These are phyloP conservation scores for Hydrolagus affinis DNA, from an alignment of 2,113 vertebrate species.

Conservation along the genomic window DNA sequence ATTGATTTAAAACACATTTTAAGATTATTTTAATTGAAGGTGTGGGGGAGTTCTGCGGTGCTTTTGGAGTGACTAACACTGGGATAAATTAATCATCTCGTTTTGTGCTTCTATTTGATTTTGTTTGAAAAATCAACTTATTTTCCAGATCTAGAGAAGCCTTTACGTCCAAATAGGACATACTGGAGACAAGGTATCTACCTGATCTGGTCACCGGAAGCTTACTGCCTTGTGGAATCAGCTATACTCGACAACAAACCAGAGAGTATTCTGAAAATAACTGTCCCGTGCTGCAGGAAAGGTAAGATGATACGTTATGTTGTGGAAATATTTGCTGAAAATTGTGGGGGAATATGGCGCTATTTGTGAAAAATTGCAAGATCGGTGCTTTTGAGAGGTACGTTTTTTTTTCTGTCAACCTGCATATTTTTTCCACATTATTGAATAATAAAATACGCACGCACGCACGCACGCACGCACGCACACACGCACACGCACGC, in stretches of 20 bases:
- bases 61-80: not conserved
- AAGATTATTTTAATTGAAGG: no score
- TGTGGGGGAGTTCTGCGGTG: no score
- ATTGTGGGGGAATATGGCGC: not conserved
- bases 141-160: slow-evolving; percentile 51
- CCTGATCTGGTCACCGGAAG: slow-evolving; percentile 85
- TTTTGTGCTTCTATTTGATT: not conserved
- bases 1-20: no score
- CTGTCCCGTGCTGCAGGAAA: slow-evolving; percentile 84
- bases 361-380: not conserved
- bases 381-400: not conserved
- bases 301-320: slow-evolving; percentile 52
- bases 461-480: no score
- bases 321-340: not conserved
- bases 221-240: slow-evolving; percentile 85
- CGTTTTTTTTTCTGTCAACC: not conserved
- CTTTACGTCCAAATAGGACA: slow-evolving; percentile 71
- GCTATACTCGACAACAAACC: slow-evolving; percentile 56
- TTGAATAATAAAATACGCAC: not conserved
- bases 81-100: not conserved
- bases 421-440: not conserved
- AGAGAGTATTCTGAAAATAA: slow-evolving; percentile 82
- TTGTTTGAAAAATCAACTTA: not conserved
- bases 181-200: slow-evolving; percentile 94
- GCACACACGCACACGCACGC: no score